Base-by-base conservation (phyloP, 2,113 vertebrate genomes). In the Halcyon malimbica region DNA sequence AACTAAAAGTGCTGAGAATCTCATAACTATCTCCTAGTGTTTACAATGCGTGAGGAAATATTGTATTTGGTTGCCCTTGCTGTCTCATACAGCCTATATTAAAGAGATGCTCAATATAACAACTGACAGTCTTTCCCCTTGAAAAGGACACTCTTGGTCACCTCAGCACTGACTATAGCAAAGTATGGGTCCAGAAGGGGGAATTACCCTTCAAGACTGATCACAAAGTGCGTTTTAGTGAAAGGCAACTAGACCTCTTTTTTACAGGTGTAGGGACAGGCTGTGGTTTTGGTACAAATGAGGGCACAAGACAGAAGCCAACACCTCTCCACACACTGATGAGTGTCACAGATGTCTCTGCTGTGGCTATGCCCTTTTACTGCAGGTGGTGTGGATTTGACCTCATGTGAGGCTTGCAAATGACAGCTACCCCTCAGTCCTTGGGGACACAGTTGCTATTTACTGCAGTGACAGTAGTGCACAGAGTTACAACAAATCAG, bases 391-490 rank as follows among this genome's bases (percentile, higher is more conserved):
- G 4, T 16, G 15, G 28, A 9, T 0, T 1, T 56, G 56, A 53
- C 13, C 21, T 37, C 35, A 0, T 4, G 37, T 24, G 59, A n/a
- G 21, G 25, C 67, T 78, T 89, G 16, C 63, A 80, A 73, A 17
- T 16, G 57, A 24, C 51, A 62, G 9, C 23, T 21, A 3, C 19
- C 23, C 21, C 0, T 0, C 23, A 10, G 24, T 25, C 33, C 71
- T 37, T 0, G 8, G 64, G n/a, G 56, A 60, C 48, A 37, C 13
- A 8, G 25, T 3, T 4, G 37, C 11, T 65, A 3, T 6, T 64
- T 68, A 35, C 42, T 29, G 12, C 56, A 35, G 57, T 4, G 29
- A n/a, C 33, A 51, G 35, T 24, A 59, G 31, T 1, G 56, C 29
- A 28, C 23, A 59, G 26, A 39, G 42, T 10, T 46, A 64, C 33